phyloP scores from a whole-genome alignment of 2,888 invertebrate genomes.

The Pandemis heparana region DNA sequence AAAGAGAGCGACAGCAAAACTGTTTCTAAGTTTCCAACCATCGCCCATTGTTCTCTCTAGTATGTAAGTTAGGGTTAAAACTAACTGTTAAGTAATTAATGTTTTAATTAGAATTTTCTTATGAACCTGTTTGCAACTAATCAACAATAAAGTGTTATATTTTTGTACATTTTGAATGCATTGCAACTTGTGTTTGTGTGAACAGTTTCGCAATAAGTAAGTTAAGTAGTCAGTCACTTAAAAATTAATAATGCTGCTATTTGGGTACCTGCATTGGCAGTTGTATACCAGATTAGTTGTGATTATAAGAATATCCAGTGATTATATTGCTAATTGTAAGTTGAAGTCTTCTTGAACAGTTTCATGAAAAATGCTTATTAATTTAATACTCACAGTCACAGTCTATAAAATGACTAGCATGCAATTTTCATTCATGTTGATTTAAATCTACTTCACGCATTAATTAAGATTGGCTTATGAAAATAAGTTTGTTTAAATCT shows the following conservation, averaged over 20 bases:
- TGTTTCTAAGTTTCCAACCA: slow-evolving; percentile 9
- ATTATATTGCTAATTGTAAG: slow-evolving; percentile 56
- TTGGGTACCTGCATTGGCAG: slow-evolving; percentile 28
- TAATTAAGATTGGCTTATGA: neutral
- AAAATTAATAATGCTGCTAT: slow-evolving; percentile 10
- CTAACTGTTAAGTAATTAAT: slow-evolving; percentile 34
- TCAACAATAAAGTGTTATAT: slow-evolving; percentile 36
- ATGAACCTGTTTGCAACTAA: slow-evolving; percentile 35
- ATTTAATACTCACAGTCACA: slow-evolving; percentile 38
- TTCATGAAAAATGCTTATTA: slow-evolving; percentile 38
- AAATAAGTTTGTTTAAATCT: neutral
- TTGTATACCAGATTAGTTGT: slow-evolving; percentile 31
- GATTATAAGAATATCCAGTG: slow-evolving; percentile 57
- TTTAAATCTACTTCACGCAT: neutral
- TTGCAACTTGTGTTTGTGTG: slow-evolving; percentile 27
- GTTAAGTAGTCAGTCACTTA: slow-evolving; percentile 25
- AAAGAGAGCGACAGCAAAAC: slow-evolving; percentile 23
- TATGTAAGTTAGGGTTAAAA: slow-evolving; percentile 31
- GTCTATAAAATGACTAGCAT: neutral
- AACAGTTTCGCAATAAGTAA: slow-evolving; percentile 14
- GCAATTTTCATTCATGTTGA: neutral
- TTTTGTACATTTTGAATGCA: slow-evolving; percentile 42
- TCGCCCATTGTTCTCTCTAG: slow-evolving; percentile 34
- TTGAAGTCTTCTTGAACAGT: slow-evolving; percentile 67
- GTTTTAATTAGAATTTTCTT: slow-evolving; percentile 36